phyloP scores from a whole-genome alignment of 2,888 invertebrate species.

The Stenchaetothrips biformis region DNA sequence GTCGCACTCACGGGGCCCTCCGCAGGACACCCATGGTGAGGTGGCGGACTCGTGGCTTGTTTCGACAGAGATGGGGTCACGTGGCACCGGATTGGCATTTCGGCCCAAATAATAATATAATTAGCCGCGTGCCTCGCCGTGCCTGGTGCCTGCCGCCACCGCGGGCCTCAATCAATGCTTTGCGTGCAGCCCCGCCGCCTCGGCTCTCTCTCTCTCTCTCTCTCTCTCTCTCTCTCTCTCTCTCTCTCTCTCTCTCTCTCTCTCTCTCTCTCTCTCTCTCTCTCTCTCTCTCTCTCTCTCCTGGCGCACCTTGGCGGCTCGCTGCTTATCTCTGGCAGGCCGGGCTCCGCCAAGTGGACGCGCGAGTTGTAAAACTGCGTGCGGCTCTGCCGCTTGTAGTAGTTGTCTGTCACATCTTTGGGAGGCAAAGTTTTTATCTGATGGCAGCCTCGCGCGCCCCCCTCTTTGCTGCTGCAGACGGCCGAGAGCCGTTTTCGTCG shows the following conservation, averaged over 20 bases:
- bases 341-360: too few species aligned
- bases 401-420: too few species aligned
- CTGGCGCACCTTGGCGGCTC: slow-evolving; percentile 26
- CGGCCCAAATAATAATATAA: too few species aligned
- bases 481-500: too few species aligned
- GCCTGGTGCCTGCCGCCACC: slow-evolving; percentile 31
- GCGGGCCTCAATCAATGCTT: slow-evolving; percentile 41
- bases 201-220: slow-evolving; percentile 22
- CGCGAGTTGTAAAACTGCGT: too few species aligned
- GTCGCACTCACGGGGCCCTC: neutral
- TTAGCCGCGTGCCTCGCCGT: neutral
- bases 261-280: slow-evolving; percentile 34
- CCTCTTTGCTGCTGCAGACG: too few species aligned
- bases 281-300: slow-evolving; percentile 30
- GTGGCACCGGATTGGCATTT: too few species aligned
- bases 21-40: neutral
- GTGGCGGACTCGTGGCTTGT: too few species aligned
- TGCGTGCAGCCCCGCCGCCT: slow-evolving; percentile 16
- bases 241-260: slow-evolving; percentile 31
- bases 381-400: too few species aligned
- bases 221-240: slow-evolving; percentile 25
- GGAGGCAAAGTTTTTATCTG: too few species aligned
- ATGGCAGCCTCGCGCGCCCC: too few species aligned
- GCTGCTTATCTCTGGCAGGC: slow-evolving; percentile 32
- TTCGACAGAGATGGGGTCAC: too few species aligned